These are phyloP conservation scores for Prionailurus viverrinus DNA, from an alignment of 2,113 vertebrate genomes.

Conservation along the genomic window DNA sequence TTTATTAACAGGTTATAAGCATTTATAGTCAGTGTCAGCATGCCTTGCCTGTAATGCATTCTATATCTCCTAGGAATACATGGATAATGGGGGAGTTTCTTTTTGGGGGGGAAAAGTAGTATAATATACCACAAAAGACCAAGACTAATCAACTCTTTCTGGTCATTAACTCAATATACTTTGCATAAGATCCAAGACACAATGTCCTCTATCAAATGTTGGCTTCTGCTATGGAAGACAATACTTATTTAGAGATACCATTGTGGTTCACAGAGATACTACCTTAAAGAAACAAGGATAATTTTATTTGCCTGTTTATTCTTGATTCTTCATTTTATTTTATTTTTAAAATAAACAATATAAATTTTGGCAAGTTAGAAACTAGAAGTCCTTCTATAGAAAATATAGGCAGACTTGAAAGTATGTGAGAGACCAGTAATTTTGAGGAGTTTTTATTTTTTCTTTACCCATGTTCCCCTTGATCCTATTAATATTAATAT, in stretches of 20 bases:
- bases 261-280: background rate
- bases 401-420: background rate
- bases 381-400: background rate
- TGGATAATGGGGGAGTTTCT: background rate
- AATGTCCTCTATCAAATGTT: background rate
- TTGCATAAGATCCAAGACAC: background rate
- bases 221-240: background rate
- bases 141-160: background rate
- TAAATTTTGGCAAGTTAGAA: background rate
- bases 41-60: background rate
- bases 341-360: background rate
- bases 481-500: background rate
- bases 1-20: background rate
- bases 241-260: background rate
- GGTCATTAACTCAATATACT: background rate
- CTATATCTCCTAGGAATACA: background rate
- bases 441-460: constrained; percentile 2
- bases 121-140: background rate
- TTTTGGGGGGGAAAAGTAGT: background rate
- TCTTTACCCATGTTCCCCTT: constrained; percentile 2
- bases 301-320: constrained; percentile 16
- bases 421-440: background rate
- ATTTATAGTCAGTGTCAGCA: background rate
- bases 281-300: background rate
- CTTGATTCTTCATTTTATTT: constrained; percentile 21